phyloP scores from a whole-genome alignment of 2,888 invertebrate genomes.

The Troides helena region DNA sequence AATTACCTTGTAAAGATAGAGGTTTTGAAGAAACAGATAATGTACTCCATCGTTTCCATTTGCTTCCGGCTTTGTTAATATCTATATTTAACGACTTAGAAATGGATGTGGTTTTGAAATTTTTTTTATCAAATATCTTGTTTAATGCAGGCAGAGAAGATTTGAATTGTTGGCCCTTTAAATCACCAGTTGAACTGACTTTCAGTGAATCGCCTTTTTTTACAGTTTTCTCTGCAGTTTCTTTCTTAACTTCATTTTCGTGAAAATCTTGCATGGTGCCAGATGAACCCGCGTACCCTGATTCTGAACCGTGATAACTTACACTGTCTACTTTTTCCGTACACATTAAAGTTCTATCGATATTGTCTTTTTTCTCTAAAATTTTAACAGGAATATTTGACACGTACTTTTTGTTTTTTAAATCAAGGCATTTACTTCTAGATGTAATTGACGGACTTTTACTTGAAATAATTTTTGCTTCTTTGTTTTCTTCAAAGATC shows the following conservation, averaged over 20 bases:
- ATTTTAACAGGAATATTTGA: conserved; percentile 5
- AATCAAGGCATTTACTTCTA: background rate
- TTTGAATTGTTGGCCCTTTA: conserved; percentile 40
- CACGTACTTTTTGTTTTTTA: background rate
- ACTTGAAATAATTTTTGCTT: background rate
- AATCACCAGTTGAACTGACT: conserved; percentile 11
- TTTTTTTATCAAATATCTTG: conserved; percentile 40
- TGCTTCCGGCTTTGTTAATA: conserved; percentile 39
- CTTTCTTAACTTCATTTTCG: conserved; percentile 40
- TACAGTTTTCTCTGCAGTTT: conserved; percentile 24
- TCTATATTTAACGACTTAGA: conserved; percentile 45
- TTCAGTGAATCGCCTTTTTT: conserved; percentile 33
- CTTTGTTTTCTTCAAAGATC: conserved; percentile 1
- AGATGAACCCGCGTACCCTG: conserved; percentile 55
- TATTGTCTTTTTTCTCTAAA: conserved; percentile 19
- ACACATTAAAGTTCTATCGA: conserved; percentile 2
- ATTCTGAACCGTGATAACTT: conserved; percentile 57
- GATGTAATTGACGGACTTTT: background rate
- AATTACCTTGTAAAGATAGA: conserved; percentile 44
- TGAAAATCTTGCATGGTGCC: conserved; percentile 45
- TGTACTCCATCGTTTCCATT: conserved; percentile 60
- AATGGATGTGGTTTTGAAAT: conserved; percentile 46
- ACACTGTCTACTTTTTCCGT: conserved; percentile 46
- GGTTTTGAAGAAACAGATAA: conserved; percentile 49
- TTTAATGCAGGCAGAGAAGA: conserved; percentile 50